Base-by-base conservation (phyloP, 2,797 vertebrate genomes). In the Sebastiscus tertius region DNA sequence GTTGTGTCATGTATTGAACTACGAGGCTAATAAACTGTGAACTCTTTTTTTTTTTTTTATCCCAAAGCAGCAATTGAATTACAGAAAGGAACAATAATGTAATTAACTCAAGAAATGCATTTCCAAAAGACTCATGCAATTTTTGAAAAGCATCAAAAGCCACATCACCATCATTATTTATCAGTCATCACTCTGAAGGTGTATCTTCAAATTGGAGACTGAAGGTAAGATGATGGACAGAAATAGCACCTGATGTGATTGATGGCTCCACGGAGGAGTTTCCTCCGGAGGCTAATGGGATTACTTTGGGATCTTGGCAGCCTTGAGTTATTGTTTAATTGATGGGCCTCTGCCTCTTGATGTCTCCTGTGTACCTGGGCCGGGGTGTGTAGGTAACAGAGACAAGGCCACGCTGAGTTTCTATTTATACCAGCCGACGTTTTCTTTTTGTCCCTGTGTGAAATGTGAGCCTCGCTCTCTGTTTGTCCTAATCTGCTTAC, bases 351-450 rank as follows among this genome's bases (percentile, higher is more conserved):
- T 81, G 81, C 75, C 49, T 82, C 42, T 70, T 54, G 79, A 71
- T 52, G 42, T 82, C 64, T 79, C 52, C n/a, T 0, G 18, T 77
- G 54, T 42, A 76, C 64, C 72, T 69, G 56, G n/a, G 49, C 29
- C 11, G 24, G 39, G 62, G 52, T 76, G 36, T 83, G 67, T 60
- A 59, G 75, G 75, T 80, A 88, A 82, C 71, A 77, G 80, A 75
- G 74, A 75, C 33, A 20, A 68, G 58, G 75, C 58, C 61, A 63
- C 5, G 22, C 26, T 29, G 22, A 61, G 67, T 72, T 67, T 72
- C 75, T 92, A 86, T 93, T 83, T 88, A 87, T 91, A 87, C 63
- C 71, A 13, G 54, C 42, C 68, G 9, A 55, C 49, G 39, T 75
- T 85, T 52, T 27, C 20, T 33, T 54, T 55, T 4, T 39, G 3